A percentile compares a stretch with the other conserved stretches of the same genome.
Evolutionary conservation across 2,797 vertebrate genomes (phyloP).

Genomic region (Sarcoramphus papa): DNA sequence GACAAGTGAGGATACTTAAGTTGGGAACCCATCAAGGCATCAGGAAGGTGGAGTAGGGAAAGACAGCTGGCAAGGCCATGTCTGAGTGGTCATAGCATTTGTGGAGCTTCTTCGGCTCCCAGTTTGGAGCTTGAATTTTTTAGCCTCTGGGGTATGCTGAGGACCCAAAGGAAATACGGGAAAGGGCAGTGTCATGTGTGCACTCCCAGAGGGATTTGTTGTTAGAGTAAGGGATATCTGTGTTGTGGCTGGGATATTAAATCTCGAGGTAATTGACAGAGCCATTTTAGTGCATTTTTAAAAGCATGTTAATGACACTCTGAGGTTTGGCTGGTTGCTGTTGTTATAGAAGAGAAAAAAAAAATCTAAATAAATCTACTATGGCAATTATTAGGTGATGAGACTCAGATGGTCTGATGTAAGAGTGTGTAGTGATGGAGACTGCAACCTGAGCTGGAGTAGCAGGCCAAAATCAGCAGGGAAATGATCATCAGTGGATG

Average conservation of each 20-base stretch:
- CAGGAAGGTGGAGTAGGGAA: background rate
- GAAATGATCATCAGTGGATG: slow-evolving; percentile 37
- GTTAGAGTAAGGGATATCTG: background rate
- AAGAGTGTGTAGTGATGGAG: background rate
- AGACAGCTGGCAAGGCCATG: background rate
- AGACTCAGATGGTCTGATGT: slow-evolving; percentile 14
- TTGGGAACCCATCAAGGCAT: background rate
- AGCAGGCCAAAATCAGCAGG: slow-evolving; percentile 35
- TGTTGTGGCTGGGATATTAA: slow-evolving; percentile 19
- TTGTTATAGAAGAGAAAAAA: background rate
- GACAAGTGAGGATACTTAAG: background rate
- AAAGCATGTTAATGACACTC: slow-evolving; percentile 37
- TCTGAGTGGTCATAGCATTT: background rate
- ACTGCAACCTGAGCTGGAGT: slow-evolving; percentile 36
- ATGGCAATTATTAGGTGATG: slow-evolving; percentile 12
- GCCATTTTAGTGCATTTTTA: slow-evolving; percentile 29
- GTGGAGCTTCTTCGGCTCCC: background rate
- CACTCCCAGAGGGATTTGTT: background rate
- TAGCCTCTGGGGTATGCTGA: background rate
- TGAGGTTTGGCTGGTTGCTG: slow-evolving; percentile 36
- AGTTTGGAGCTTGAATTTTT: background rate
- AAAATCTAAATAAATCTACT: background rate
- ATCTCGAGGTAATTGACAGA: slow-evolving; percentile 7
- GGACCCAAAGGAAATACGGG: background rate
- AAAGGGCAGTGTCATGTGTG: background rate